These are phyloP conservation scores for Antheraea yamamai DNA, from an alignment of 2,888 invertebrate genomes.

Conservation along the genomic window DNA sequence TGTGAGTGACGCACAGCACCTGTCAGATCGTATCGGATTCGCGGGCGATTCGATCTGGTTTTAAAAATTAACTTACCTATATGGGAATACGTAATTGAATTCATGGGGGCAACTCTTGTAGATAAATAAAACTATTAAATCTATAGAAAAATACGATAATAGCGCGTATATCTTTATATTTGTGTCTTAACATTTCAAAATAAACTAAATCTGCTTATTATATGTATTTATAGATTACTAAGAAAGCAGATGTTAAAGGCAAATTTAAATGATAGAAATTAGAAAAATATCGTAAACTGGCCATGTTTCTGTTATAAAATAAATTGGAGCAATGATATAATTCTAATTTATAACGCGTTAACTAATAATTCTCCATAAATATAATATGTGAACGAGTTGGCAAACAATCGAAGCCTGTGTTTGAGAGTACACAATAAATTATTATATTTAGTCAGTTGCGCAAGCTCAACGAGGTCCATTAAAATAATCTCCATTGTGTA, in stretches of 20 bases:
- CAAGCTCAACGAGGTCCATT: constrained; percentile 5
- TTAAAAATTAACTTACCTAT: constrained; percentile 34
- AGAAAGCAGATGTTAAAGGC: too few relatives aligned
- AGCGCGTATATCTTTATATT: background rate
- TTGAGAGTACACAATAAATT: background rate
- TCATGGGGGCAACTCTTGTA: constrained; percentile 7
- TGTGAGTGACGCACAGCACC: constrained; percentile 32
- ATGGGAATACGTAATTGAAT: constrained; percentile 19
- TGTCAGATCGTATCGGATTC: constrained; percentile 34
- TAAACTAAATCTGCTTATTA: too few relatives aligned
- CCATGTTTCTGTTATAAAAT: too few relatives aligned
- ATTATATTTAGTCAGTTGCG: background rate
- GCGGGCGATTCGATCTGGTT: constrained; percentile 39
- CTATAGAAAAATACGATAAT: constrained; percentile 7
- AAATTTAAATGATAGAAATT: too few relatives aligned
- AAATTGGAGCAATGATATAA: too few relatives aligned
- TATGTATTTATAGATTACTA: too few relatives aligned
- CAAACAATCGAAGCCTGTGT: background rate
- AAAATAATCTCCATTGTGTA: constrained; percentile 5
- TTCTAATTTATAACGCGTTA: background rate
- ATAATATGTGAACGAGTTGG: background rate
- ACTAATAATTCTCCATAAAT: background rate
- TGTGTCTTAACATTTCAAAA: too few relatives aligned
- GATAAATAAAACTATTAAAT: constrained; percentile 16
- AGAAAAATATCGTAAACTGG: too few relatives aligned